A percentile compares a stretch with the other conserved stretches of the same genome.
Evolutionary conservation across 2,113 vertebrate species (phyloP).

Genomic region (Gavia stellata): DNA sequence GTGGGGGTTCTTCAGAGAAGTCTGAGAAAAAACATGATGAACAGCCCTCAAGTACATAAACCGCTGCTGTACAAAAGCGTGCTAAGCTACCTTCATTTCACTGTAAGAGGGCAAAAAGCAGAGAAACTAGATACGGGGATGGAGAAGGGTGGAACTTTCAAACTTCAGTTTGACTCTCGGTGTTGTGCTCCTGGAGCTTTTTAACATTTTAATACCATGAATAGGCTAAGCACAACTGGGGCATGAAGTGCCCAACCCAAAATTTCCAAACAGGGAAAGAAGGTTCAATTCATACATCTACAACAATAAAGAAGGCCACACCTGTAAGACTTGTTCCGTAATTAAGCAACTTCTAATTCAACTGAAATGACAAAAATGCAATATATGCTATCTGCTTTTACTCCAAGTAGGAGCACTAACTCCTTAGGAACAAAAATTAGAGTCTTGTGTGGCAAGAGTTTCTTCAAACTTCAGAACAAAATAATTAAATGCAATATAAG

Average conservation of each 20-base stretch:
- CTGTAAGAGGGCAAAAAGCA: background rate
- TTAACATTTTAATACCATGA: background rate
- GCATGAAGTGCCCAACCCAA: background rate
- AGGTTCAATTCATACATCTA: background rate
- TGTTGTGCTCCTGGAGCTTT: background rate
- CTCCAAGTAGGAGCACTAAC: background rate
- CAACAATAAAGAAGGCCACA: background rate
- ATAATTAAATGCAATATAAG: background rate
- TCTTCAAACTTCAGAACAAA: background rate
- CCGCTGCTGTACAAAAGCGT: accelerated
- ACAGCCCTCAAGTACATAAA: background rate
- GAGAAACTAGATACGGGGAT: background rate
- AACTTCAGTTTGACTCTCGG: background rate
- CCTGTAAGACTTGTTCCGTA: background rate
- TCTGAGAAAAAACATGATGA: background rate
- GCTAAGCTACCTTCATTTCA: background rate
- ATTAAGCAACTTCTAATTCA: background rate
- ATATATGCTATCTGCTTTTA: background rate
- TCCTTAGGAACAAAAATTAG: background rate
- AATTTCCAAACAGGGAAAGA: background rate
- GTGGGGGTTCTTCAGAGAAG: background rate
- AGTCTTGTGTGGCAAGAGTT: background rate
- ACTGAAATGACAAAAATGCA: background rate
- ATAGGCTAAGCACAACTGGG: background rate
- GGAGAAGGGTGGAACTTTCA: background rate